Evolutionary conservation across 2,113 vertebrate genomes (phyloP), one percentile per base, ranked within the genome.

Genomic region (Silurus asotus): DNA sequence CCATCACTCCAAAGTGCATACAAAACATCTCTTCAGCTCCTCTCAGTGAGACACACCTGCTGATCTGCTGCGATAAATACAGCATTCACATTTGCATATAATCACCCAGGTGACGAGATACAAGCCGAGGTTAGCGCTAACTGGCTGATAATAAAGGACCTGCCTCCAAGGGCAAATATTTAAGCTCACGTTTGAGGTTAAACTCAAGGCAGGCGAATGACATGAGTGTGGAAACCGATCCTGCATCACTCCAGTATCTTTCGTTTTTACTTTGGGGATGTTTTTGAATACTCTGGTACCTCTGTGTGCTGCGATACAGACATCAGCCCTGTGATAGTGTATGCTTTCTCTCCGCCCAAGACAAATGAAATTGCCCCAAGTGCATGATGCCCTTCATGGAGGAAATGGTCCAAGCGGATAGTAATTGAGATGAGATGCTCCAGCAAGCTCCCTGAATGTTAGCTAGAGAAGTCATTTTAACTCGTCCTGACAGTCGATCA

Each of bases 331-430:
- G 59, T 51, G 49, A 4, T n/a, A 81, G 79, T 65, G 20, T 51
- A 65, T 51, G 20, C 15, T 62, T 23, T 62, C 8, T 23, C 9
- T 48, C 56, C 28, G 48, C 19, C 37, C 59, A 64, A 65, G 59
- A 64, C 45, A 64, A 81, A 64, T 49, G 37, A 64, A 81, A 65
- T 51, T 81, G 79, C 79, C 79, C 59, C 79, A 48, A 81, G 79
- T 81, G 45, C 45, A 81, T 51, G 20, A 64, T 81, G 79, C 79
- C 79, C 79, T 81, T 81, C 79, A 81, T 81, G 59, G 79, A 65
- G 79, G 59, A 81, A 81, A 81, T 65, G 79, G 79, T 4, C 79
- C 79, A 64, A 49, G 20, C 28, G 5, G 37, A 81, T 81, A 51
- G 61, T 81, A 64, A 81, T 81, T 81, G 59, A 64, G 45, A 80